Evolutionary conservation across 2,113 vertebrate species (phyloP).

Genomic region (Epinephelus lanceolatus): DNA sequence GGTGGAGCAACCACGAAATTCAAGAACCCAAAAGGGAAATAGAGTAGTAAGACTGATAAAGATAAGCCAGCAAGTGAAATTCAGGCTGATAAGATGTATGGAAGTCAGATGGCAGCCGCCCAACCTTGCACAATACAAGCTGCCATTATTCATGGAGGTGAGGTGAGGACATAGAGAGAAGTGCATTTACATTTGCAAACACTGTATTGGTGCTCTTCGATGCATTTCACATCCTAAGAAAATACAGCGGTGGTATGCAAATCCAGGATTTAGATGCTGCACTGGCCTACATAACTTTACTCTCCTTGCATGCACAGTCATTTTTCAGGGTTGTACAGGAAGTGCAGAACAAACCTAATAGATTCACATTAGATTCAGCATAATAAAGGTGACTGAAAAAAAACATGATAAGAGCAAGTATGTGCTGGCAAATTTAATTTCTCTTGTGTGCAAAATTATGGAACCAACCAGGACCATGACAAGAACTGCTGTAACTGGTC

Average conservation of each 20-base stretch:
- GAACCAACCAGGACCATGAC: too few species aligned
- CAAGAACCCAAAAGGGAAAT: neutral
- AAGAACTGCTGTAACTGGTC: too few species aligned
- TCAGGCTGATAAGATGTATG: neutral
- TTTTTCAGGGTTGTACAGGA: neutral
- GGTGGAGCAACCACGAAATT: neutral
- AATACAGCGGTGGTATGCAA: neutral
- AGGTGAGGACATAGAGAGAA: neutral
- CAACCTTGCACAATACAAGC: neutral
- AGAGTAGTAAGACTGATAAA: neutral
- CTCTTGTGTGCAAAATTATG: too few species aligned
- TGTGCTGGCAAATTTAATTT: too few species aligned
- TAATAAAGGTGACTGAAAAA: too few species aligned
- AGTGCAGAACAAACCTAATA: neutral
- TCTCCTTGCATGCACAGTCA: neutral
- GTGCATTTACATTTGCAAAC: neutral
- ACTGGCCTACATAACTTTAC: neutral
- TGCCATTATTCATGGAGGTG: neutral
- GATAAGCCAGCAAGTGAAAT: neutral
- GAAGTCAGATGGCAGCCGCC: neutral
- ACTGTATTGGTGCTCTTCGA: neutral
- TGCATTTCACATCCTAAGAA: neutral
- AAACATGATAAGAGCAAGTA: too few species aligned
- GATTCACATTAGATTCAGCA: too few species aligned
- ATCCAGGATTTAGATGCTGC: neutral